These are phyloP conservation scores for Syngnathus scovelli DNA, from an alignment of 2,113 vertebrate species.

Conservation along the genomic window DNA sequence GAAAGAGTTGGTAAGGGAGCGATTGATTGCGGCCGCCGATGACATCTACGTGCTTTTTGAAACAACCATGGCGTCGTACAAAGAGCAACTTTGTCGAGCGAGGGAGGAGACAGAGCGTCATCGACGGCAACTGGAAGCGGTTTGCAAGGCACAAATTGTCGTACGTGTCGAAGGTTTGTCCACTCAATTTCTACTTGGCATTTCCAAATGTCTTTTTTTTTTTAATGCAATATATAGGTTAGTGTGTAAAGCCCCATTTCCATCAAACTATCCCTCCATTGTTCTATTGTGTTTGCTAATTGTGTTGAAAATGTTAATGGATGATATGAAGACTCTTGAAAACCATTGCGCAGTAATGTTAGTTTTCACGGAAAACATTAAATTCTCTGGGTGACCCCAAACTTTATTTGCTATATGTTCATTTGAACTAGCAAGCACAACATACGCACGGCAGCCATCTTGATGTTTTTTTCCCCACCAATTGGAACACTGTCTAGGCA, in stretches of 20 bases:
- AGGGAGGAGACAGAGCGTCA: neutral
- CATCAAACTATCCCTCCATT: no score
- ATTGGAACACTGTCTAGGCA: neutral
- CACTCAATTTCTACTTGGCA: neutral
- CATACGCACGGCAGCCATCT: neutral
- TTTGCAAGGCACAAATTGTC: neutral
- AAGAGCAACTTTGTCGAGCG: neutral
- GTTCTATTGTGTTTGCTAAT: no score
- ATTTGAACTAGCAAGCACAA: neutral
- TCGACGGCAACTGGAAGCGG: neutral
- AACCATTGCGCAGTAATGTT: no score
- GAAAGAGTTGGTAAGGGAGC: neutral
- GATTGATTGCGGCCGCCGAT: neutral
- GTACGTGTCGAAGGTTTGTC: neutral
- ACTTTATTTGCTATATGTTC: neutral
- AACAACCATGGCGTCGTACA: neutral
- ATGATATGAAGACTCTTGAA: no score
- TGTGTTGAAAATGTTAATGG: no score
- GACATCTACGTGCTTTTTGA: neutral
- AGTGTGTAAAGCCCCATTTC: no score
- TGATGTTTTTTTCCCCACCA: neutral
- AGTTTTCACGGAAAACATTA: no score
- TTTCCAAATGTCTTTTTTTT: neutral
- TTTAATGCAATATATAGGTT: no score
- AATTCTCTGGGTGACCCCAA: no score